These are phyloP conservation scores for Ardeotis arabs DNA, from an alignment of 2,113 vertebrate species.

Conservation along the genomic window DNA sequence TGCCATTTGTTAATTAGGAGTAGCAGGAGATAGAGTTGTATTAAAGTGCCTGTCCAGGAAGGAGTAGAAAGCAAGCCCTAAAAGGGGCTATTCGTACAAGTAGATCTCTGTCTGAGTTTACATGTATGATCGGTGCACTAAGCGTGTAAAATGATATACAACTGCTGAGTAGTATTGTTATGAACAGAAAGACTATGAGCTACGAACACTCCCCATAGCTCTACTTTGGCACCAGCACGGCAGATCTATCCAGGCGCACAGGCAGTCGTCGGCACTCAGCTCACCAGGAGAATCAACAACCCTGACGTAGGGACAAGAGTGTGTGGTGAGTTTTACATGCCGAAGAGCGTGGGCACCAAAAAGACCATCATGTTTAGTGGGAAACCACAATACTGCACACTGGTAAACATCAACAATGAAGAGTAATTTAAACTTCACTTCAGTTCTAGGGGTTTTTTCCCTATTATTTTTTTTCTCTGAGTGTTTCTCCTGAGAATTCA, in stretches of 20 bases:
- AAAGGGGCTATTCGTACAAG: not conserved
- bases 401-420: not conserved
- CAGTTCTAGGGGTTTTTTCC: accelerated
- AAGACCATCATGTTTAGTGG: not conserved
- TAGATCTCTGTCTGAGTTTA: not conserved
- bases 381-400: not conserved
- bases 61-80: not conserved
- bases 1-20: not conserved
- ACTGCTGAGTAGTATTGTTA: not conserved
- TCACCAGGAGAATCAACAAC: not conserved
- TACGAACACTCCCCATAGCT: not conserved
- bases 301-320: not conserved
- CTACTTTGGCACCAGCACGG: not conserved
- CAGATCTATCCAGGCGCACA: not conserved
- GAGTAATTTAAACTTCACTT: not conserved
- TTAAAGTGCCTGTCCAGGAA: not conserved
- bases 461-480: accelerated
- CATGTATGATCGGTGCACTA: no score
- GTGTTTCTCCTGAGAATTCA: not conserved
- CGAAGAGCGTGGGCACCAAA: not conserved
- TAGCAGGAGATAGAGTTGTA: not conserved
- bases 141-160: not conserved
- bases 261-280: accelerated
- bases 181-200: not conserved
- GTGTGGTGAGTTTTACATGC: not conserved